Evolutionary conservation across 2,797 vertebrate genomes (phyloP), one percentile per base, ranked within the genome.

Genomic region (Periophthalmus magnuspinnatus): DNA sequence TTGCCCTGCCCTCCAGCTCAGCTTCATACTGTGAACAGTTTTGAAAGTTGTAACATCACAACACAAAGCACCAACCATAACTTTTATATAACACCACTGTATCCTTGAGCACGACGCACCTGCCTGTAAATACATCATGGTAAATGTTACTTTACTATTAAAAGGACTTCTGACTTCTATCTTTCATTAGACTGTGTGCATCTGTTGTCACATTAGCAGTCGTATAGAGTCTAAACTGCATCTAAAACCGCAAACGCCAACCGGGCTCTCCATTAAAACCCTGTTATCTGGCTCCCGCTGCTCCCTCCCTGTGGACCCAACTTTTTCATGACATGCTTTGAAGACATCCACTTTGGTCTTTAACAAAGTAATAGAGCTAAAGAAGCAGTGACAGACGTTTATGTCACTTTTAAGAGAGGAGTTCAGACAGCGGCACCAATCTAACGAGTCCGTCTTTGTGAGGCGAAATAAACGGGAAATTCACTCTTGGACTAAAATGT

Each of bases 321-420:
- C 77, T 77, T 79, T 45, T 57, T 77, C 68, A 81, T 78, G 74
- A 77, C 71, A 83, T 74, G 69, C 75, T 82, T 84, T 75, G 82
- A 81, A 88, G 78, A 70, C 48, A 80, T 78, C 75, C 75, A 70
- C 76, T 78, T 84, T 79, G 70, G 78, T 86, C 70, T 76, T 65
- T 67, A 76, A 79, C 77, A 69, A 80, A 84, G 70, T 82, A 81
- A 83, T 78, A 65, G 69, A 2, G 6, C 56, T 6, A 36, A 65
- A 65, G 70, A 78, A 60, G 65, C 57, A 71, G 48, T 69, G 62
- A 80, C 67, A 67, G 68, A 34, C 76, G 75, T 76, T 82, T 62
- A 78, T 69, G 71, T 58, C 76, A 68, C n/a, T 50, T 78, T 81
- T 77, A 77, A 79, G 78, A 54, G 41, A 64, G 65, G 47, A 68